A percentile compares a stretch with the other conserved stretches of the same genome.
Conservation (phyloP, 2,113 vertebrate species). For the Zapus hudsonius region DNA sequence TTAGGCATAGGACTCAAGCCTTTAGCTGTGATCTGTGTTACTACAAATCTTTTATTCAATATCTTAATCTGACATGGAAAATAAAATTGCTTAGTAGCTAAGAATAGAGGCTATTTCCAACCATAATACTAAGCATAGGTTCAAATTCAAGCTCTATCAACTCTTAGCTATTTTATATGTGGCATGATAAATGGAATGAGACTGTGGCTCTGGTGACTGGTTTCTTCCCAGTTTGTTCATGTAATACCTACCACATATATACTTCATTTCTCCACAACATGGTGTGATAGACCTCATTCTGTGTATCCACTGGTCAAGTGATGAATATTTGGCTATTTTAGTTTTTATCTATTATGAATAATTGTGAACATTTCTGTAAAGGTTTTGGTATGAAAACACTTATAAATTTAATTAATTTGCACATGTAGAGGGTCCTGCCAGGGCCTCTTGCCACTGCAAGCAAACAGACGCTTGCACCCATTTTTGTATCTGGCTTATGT, state of each 20-base stretch:
- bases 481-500: too few species aligned
- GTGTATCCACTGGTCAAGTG: background rate
- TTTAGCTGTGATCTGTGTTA: background rate
- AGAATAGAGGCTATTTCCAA: background rate
- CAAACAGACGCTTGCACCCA: too few species aligned
- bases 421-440: too few species aligned
- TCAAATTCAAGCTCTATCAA: background rate
- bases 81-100: background rate
- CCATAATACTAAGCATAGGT: background rate
- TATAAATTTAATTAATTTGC: too few species aligned
- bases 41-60: conserved; percentile 6
- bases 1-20: background rate
- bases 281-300: background rate
- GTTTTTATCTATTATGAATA: background rate
- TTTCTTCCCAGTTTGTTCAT: background rate
- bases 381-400: background rate
- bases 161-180: conserved; percentile 24
- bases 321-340: background rate
- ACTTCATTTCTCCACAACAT: background rate
- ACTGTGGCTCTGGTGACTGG: background rate
- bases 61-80: background rate
- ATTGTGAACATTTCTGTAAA: background rate
- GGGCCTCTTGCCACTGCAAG: too few species aligned
- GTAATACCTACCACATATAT: background rate
- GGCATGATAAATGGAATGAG: background rate